These are phyloP conservation scores for Calephelis perditalis DNA, from an alignment of 2,888 invertebrate species.

Conservation along the genomic window DNA sequence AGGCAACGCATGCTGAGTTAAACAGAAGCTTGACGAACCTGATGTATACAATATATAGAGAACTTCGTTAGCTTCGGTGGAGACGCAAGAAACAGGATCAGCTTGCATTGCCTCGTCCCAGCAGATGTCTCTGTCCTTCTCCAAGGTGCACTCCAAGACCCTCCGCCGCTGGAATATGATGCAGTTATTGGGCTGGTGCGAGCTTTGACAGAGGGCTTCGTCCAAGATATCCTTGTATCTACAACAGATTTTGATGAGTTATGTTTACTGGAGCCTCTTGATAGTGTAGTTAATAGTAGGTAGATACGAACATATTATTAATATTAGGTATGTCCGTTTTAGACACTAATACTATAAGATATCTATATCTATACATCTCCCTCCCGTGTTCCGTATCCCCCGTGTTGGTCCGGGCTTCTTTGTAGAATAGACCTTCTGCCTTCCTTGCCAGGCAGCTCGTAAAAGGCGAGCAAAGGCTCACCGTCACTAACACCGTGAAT, in stretches of 20 bases:
- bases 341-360: too few species aligned
- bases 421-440: too few species aligned
- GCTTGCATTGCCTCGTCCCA: conserved; percentile 87
- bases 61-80: conserved; percentile 93
- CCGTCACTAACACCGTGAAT: too few species aligned
- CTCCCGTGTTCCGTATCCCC: too few species aligned
- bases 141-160: conserved; percentile 80
- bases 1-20: not conserved
- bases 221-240: conserved; percentile 90
- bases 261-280: not conserved
- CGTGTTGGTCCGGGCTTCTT: too few species aligned
- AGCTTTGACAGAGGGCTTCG: conserved; percentile 85
- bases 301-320: too few species aligned
- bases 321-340: too few species aligned
- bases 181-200: conserved; percentile 86
- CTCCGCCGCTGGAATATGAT: conserved; percentile 89
- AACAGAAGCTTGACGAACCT: conserved; percentile 56
- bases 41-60: conserved; percentile 96
- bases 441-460: too few species aligned
- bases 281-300: too few species aligned
- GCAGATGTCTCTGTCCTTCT: conserved; percentile 82
- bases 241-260: conserved; percentile 23
- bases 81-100: conserved; percentile 87
- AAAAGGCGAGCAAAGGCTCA: too few species aligned
- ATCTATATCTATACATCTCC: too few species aligned